Evolutionary conservation across 2,888 invertebrate genomes (phyloP), one percentile per base, ranked within the genome.

Genomic region (Andrena marginata): DNA sequence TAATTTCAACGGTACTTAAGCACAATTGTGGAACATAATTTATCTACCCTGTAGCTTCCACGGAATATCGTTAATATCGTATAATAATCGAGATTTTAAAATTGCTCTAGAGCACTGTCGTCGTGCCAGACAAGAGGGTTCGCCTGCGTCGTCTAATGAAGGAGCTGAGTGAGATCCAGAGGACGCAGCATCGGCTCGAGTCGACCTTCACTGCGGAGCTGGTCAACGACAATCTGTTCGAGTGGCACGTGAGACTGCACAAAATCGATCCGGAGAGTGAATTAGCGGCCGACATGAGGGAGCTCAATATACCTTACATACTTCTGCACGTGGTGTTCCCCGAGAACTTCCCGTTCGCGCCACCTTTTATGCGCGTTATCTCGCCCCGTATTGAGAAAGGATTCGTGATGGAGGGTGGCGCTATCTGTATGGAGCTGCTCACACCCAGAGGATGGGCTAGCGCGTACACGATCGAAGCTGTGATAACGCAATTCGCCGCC

Each of bases 361-460:
- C 98, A 70, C 98, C 98, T 59, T 98, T 98, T 94, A 95, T 96
- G 95, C 93, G 96, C 68, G 96, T 96, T 8, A 95, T 96, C 60
- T 95, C 96, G 20, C 97, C 97, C 8, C 95, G 96, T 93, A 97
- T 97, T 94, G 97, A 97, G 92, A 97, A 97, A 93, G 98, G 97
- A 54, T 98, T 97, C 92, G 98, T 98, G 31, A 98, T 98, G 98
- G 97, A 98, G 94, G 97, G 97, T 77, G 97, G 98, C 54, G 98
- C 98, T 62, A 98, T 98, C 91, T 97, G 97, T 92, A 98, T 98
- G 97, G 98, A 98, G 93, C 94, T 98, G 80, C 94, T 98, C 77
- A 98, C 98, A 23, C 98, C 98, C 0, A 95, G 97, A 70, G 98
- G 98, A 85, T 98, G 98, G 98, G 97, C 98, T 77, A 97, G 97